Base-by-base conservation (phyloP, 2,888 invertebrate species). In the Hoplodrina blanda region DNA sequence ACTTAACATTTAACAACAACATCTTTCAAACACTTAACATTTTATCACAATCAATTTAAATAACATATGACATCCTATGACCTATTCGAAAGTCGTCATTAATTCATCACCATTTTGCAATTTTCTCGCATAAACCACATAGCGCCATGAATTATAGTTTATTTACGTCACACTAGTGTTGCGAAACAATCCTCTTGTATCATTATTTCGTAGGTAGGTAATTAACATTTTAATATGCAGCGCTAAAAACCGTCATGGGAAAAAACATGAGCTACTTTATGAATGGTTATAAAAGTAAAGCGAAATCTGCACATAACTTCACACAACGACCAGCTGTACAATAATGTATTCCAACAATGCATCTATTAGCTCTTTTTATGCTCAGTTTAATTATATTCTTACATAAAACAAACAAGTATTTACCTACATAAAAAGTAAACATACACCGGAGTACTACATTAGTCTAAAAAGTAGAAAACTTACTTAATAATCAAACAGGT, bases 361-460 rank as follows among this genome's bases (percentile, higher is more conserved):
- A 25, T 59, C 19, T 49, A 60, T 44, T 60, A 25, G 60, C 25
- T 63, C 41, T 49, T 60, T 64, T 76, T 56, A 52, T 76, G 4
- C n/a, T 15, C 19, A 53, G 5, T 53, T 60, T 49, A 62, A 80
- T 76, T 60, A 76, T 49, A 55, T 60, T 56, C 54, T 62, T 77
- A 81, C 78, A 65, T 81, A 78, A 77, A 71, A 62, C 46, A 70
- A 81, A 78, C 78, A 65, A 64, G 64, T 70, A 77, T 76, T 77
- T 55, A 57, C 64, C 62, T 62, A 70, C 15, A 46, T 46, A 81
- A 76, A 75, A 69, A 57, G 19, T 68, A 52, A 73, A 73, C 46
- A 63, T n/a, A 63, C 52, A 56, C 49, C 62, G 57, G 56, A 20
- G 20, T 11, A 72, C 33, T 20, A 37, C 30, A 25, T 33, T 64